Evolutionary conservation across 1,140 invertebrate genomes (phyloP).

Genomic region (Dufourea novaeangliae): DNA sequence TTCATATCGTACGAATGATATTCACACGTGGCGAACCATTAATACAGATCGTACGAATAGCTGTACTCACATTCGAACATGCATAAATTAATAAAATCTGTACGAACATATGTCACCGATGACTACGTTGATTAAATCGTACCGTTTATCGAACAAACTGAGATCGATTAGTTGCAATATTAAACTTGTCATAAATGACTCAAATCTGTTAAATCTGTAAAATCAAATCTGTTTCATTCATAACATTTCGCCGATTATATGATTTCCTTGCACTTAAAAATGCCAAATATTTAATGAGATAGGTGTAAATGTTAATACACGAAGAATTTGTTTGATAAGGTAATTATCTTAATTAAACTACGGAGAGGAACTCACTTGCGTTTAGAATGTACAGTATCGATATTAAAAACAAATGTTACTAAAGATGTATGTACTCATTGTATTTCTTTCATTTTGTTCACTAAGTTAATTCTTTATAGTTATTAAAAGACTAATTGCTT

Average conservation of each 20-base stretch:
- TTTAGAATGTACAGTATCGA: no score
- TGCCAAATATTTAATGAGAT: background rate
- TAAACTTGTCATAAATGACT: background rate
- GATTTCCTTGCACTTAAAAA: background rate
- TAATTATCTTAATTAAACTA: no score
- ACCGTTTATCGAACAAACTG: conserved; percentile 17
- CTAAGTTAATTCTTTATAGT: no score
- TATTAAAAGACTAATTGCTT: no score
- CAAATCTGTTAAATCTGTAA: background rate
- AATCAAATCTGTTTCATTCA: background rate
- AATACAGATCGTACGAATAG: conserved; percentile 24
- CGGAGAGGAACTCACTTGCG: no score
- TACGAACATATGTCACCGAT: background rate
- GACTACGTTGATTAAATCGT: conserved; percentile 29
- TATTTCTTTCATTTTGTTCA: no score
- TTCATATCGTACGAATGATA: background rate
- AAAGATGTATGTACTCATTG: no score
- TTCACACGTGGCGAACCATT: background rate
- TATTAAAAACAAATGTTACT: no score
- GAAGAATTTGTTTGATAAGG: no score
- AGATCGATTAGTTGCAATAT: conserved; percentile 17
- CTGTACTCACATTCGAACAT: background rate
- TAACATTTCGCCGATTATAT: background rate
- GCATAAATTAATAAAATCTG: conserved; percentile 40
- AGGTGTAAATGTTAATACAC: background rate